Conservation (phyloP, 2,888 invertebrate species). For the Amiota communis region DNA sequence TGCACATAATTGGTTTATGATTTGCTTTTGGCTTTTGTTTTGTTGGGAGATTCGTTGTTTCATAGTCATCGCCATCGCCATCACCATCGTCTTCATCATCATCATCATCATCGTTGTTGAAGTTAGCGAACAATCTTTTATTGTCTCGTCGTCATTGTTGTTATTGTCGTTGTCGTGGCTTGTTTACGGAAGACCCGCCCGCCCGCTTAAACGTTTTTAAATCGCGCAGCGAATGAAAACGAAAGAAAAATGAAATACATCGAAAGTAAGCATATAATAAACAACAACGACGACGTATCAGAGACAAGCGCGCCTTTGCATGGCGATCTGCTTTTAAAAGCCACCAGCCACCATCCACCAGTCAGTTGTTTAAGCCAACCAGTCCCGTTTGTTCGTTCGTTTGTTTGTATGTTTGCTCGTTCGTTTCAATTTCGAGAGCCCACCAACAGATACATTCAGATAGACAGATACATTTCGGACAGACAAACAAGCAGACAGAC, state of each 20-base stretch:
- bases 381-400: neutral
- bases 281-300: conserved; percentile 60
- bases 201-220: conserved; percentile 63
- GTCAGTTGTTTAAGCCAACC: neutral
- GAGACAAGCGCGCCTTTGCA: conserved; percentile 48
- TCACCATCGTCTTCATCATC: neutral
- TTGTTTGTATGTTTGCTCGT: conserved; percentile 45
- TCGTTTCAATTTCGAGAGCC: conserved; percentile 5
- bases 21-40: conserved; percentile 6
- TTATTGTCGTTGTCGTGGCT: conserved; percentile 30
- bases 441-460: conserved; percentile 19
- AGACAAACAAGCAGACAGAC: conserved; percentile 11
- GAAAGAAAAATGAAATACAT: conserved; percentile 66
- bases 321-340: conserved; percentile 32
- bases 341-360: neutral
- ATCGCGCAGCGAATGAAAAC: conserved; percentile 66
- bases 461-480: neutral
- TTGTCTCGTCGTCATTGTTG: conserved; percentile 18
- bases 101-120: conserved; percentile 39
- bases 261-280: conserved; percentile 62
- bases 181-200: conserved; percentile 62
- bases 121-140: conserved; percentile 23
- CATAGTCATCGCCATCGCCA: neutral
- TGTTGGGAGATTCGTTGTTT: conserved; percentile 12
- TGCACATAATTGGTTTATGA: conserved; percentile 61